Evolutionary conservation across 2,113 vertebrate species (phyloP).

Genomic region (Eulemur rufifrons): DNA sequence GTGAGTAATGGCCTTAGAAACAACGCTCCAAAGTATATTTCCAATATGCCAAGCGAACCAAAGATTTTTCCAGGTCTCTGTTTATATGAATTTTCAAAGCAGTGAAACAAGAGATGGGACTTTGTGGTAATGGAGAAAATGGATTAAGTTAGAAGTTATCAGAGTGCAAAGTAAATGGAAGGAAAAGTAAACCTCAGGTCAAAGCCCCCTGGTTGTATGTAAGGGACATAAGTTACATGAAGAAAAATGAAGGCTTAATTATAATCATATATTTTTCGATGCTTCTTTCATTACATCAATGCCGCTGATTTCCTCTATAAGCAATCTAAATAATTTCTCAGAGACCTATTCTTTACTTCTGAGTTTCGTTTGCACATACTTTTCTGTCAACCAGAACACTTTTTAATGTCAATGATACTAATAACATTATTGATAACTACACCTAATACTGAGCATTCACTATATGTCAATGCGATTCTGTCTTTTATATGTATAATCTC

Average conservation of each 20-base stretch:
- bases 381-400: background rate
- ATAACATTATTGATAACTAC: background rate
- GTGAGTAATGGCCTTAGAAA: background rate
- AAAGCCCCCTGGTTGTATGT: background rate
- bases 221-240: background rate
- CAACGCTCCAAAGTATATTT: background rate
- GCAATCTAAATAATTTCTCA: background rate
- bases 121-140: background rate
- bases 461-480: background rate
- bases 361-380: background rate
- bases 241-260: background rate
- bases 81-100: slow-evolving; percentile 42
- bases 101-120: background rate
- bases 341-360: background rate
- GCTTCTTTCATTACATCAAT: background rate
- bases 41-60: background rate
- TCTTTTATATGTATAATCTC: background rate
- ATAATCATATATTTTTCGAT: background rate
- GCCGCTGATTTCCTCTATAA: background rate
- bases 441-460: background rate
- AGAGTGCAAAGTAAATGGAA: background rate
- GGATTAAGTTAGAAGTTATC: background rate
- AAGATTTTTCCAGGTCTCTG: background rate
- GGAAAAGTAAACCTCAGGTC: background rate
- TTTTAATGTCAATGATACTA: background rate